Percentiles rank a stretch among this genome's conserved stretches.
Conservation (phyloP, 2,888 invertebrate species). For the Nemoura dubitans region DNA sequence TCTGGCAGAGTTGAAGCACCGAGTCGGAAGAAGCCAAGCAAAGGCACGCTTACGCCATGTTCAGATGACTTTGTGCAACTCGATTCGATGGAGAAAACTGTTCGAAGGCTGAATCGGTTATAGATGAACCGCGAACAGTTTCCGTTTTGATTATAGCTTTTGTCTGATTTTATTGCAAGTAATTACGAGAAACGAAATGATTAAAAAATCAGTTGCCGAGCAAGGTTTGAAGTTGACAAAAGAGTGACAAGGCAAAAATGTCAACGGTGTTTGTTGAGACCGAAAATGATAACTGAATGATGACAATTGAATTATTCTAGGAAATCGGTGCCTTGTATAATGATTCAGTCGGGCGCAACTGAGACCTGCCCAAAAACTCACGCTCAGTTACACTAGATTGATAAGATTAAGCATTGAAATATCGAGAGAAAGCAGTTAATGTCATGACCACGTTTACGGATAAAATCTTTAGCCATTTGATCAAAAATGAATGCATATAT, state of each 20-base stretch:
- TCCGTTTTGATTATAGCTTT: neutral
- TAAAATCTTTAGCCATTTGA: neutral
- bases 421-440: neutral
- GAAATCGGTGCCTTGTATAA: neutral
- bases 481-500: neutral
- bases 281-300: neutral
- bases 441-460: neutral
- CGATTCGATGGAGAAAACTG: neutral
- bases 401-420: constrained; percentile 7
- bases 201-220: neutral
- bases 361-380: constrained; percentile 12
- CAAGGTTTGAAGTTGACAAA: neutral
- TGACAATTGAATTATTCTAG: neutral
- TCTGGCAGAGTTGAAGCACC: neutral
- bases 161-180: neutral
- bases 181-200: neutral
- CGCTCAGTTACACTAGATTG: constrained; percentile 7
- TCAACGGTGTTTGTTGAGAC: neutral
- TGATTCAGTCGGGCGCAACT: neutral
- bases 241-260: neutral
- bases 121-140: too few species aligned
- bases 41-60: neutral
- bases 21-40: neutral
- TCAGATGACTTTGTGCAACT: neutral
- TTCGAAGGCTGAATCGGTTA: neutral